These are phyloP conservation scores for Cylindroiulus punctatus DNA, from an alignment of 2,888 invertebrate genomes.

Conservation along the genomic window DNA sequence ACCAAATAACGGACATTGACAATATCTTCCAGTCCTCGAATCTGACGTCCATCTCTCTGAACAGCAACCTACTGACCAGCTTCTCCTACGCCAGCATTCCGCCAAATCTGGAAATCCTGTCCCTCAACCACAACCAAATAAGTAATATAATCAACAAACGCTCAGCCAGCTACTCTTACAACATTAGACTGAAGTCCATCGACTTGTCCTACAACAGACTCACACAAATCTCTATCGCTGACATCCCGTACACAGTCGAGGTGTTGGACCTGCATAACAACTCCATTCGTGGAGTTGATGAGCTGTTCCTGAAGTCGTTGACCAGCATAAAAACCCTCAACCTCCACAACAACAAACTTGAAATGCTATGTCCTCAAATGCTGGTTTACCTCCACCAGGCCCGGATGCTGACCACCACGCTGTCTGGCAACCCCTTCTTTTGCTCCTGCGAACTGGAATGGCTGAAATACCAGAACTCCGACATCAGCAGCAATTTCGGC, in stretches of 20 bases:
- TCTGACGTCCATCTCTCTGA: neutral
- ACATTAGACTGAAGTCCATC: neutral
- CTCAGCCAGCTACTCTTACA: neutral
- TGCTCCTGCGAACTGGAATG: constrained; percentile 51
- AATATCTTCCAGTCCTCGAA: neutral
- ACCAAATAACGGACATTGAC: neutral
- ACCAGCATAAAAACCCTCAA: neutral
- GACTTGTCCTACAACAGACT: constrained; percentile 36
- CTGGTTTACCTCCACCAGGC: neutral
- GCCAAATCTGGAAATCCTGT: neutral
- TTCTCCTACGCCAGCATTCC: constrained; percentile 7
- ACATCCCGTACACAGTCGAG: neutral
- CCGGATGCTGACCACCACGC: neutral
- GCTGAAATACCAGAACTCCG: constrained; percentile 8
- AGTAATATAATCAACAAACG: neutral
- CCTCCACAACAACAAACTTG: constrained; percentile 48
- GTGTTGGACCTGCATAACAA: constrained; percentile 20
- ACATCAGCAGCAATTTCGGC: neutral
- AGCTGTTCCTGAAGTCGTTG: neutral
- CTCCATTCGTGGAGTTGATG: neutral
- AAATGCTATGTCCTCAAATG: constrained; percentile 22
- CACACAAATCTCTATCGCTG: neutral
- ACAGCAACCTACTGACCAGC: neutral
- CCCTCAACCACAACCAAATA: neutral
- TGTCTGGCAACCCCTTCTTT: constrained; percentile 44